phyloP scores from a whole-genome alignment of 2,797 vertebrate species.

The Megalops cyprinoides region DNA sequence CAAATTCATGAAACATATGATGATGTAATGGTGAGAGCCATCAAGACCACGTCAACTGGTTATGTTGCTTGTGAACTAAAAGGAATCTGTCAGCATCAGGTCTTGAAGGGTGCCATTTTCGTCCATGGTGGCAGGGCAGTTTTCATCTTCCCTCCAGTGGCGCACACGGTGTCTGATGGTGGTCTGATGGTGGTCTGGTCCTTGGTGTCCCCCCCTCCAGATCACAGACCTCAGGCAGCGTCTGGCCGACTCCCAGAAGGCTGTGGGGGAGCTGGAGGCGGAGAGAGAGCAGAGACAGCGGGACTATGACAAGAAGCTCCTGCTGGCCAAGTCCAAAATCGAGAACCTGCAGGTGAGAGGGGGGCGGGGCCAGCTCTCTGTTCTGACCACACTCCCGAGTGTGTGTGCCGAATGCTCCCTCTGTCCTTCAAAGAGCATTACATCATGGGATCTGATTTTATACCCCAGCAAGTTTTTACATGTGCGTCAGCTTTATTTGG shows the following conservation, averaged over 20 bases:
- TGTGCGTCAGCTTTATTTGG: background rate
- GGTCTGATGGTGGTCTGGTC: too few relatives aligned
- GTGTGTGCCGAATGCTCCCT: background rate
- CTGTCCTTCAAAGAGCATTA: background rate
- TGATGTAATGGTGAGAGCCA: too few relatives aligned
- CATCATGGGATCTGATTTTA: background rate
- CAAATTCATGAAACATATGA: too few relatives aligned
- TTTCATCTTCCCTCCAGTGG: too few relatives aligned
- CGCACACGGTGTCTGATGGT: conserved; percentile 13
- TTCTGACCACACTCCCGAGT: background rate
- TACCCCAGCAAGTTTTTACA: background rate
- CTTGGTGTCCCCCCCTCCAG: conserved; percentile 57
- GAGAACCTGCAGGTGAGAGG: conserved; percentile 89
- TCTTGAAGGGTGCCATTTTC: too few relatives aligned
- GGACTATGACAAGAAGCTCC: conserved; percentile 95
- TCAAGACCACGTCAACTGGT: too few relatives aligned
- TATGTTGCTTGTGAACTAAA: too few relatives aligned
- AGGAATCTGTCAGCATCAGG: too few relatives aligned
- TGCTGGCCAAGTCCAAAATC: conserved; percentile 94
- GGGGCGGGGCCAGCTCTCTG: background rate
- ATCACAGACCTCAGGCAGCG: conserved; percentile 93
- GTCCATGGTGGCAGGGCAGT: too few relatives aligned
- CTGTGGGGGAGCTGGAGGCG: conserved; percentile 83
- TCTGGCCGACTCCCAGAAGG: conserved; percentile 85
- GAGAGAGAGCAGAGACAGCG: conserved; percentile 92